Evolutionary conservation across 2,888 invertebrate genomes (phyloP).

Genomic region (Drosophila fulvimacula): DNA sequence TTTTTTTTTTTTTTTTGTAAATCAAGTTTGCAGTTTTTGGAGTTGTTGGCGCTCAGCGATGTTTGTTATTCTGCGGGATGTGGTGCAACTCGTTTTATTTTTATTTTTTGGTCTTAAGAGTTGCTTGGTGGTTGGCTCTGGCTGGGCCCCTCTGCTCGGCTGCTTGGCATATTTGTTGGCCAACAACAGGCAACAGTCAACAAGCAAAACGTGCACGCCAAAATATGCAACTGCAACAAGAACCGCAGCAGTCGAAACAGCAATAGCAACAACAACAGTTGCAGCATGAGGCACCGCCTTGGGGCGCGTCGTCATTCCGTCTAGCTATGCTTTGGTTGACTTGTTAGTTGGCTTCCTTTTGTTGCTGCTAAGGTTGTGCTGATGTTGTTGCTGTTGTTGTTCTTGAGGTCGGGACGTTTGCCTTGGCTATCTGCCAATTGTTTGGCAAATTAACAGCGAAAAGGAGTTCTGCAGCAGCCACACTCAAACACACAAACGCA

Average conservation of each 20-base stretch:
- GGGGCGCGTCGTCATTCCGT: slow-evolving; percentile 72
- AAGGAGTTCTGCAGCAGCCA: slow-evolving; percentile 59
- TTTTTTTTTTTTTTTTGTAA: too few species aligned
- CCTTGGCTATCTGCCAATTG: slow-evolving; percentile 78
- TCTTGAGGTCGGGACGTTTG: slow-evolving; percentile 51
- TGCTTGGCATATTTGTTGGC: slow-evolving; percentile 75
- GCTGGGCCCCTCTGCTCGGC: slow-evolving; percentile 20
- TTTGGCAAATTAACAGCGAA: slow-evolving; percentile 80
- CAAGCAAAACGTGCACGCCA: slow-evolving; percentile 77
- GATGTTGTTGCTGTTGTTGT: slow-evolving; percentile 21
- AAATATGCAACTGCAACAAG: slow-evolving; percentile 78
- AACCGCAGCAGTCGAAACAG: slow-evolving; percentile 51
- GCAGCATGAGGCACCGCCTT: slow-evolving; percentile 57
- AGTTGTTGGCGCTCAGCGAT: slow-evolving; percentile 57
- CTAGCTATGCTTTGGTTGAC: slow-evolving; percentile 72
- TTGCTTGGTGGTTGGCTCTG: slow-evolving; percentile 32
- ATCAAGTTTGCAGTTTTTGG: slow-evolving; percentile 75
- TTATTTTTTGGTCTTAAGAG: slow-evolving; percentile 67
- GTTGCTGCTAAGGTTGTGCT: slow-evolving; percentile 7
- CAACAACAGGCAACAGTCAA: slow-evolving; percentile 56
- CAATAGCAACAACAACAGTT: slow-evolving; percentile 34
- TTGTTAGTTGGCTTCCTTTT: slow-evolving; percentile 56
- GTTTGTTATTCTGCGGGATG: slow-evolving; percentile 76
- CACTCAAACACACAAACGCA: slow-evolving; percentile 14
- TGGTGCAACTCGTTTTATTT: slow-evolving; percentile 77